Percentiles rank a stretch among this genome's conserved stretches.
Conservation (phyloP, 2,797 vertebrate species). For the Hydrophis major region DNA sequence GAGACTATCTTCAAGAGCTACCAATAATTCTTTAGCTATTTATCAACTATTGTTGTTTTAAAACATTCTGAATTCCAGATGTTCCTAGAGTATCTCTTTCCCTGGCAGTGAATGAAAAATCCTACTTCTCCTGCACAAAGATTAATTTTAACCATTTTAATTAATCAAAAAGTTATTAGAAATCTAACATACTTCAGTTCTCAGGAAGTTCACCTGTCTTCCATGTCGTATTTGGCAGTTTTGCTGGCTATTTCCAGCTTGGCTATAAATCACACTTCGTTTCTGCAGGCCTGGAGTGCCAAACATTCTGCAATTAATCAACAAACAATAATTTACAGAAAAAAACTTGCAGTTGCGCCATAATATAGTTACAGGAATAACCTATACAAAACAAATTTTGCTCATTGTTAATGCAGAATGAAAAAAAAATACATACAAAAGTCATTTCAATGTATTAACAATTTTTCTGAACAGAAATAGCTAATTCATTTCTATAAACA, state of each 20-base stretch:
- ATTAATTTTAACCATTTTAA: neutral
- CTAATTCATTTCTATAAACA: neutral
- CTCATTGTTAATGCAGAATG: neutral
- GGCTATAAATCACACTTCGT: neutral
- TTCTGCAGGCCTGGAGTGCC: conserved; percentile 8
- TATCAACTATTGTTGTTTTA: neutral
- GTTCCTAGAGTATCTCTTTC: neutral
- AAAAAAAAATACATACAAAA: neutral
- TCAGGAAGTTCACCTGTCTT: conserved; percentile 31
- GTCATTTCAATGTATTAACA: neutral
- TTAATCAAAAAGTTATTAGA: neutral
- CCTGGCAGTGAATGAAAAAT: neutral
- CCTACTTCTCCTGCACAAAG: neutral
- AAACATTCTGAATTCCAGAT: neutral
- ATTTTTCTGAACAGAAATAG: neutral
- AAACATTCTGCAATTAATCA: conserved; percentile 27
- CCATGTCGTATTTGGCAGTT: conserved; percentile 19
- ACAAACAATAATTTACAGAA: neutral
- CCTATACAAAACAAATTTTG: neutral
- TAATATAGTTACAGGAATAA: neutral
- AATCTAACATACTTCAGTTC: neutral
- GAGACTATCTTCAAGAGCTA: neutral
- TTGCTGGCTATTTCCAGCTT: conserved; percentile 2
- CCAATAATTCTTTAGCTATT: neutral
- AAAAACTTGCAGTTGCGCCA: neutral